phyloP scores from a whole-genome alignment of 2,113 vertebrate species.

The Hemicordylus capensis region DNA sequence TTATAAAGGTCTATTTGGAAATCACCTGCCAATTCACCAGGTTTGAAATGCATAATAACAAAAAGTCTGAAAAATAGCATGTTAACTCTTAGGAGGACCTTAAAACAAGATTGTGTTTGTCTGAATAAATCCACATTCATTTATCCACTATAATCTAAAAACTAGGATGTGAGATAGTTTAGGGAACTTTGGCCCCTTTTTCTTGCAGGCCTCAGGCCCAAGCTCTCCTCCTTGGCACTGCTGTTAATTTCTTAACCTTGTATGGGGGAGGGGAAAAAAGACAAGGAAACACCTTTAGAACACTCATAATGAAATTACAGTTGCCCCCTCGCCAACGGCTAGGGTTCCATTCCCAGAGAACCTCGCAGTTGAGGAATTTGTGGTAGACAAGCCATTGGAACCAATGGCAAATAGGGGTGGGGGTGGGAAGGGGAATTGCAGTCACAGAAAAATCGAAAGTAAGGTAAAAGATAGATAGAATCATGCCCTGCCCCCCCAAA shows the following conservation, averaged over 20 bases:
- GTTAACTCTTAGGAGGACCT: not conserved
- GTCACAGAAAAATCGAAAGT: no score
- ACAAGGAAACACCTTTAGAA: slow-evolving; percentile 16
- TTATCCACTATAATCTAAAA: not conserved
- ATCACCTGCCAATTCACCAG: not conserved
- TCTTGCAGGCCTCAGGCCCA: not conserved
- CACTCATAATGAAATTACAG: no score
- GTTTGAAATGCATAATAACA: not conserved
- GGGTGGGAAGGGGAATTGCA: no score
- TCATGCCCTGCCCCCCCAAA: no score
- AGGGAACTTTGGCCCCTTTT: not conserved
- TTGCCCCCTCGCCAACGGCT: no score
- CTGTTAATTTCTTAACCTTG: not conserved
- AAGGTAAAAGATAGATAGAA: no score
- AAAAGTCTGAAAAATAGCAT: not conserved
- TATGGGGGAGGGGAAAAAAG: not conserved
- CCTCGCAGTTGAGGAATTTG: no score
- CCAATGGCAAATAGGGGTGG: no score
- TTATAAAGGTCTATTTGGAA: not conserved
- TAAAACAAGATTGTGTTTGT: not conserved
- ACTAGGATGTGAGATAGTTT: not conserved
- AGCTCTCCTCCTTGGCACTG: not conserved
- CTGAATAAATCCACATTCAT: not conserved
- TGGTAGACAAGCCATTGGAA: no score
- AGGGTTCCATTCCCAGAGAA: no score